Percentiles rank a stretch among this genome's conserved stretches.
These are phyloP conservation scores for Acrobasis suavella DNA, from an alignment of 2,888 invertebrate genomes.

Conservation along the genomic window DNA sequence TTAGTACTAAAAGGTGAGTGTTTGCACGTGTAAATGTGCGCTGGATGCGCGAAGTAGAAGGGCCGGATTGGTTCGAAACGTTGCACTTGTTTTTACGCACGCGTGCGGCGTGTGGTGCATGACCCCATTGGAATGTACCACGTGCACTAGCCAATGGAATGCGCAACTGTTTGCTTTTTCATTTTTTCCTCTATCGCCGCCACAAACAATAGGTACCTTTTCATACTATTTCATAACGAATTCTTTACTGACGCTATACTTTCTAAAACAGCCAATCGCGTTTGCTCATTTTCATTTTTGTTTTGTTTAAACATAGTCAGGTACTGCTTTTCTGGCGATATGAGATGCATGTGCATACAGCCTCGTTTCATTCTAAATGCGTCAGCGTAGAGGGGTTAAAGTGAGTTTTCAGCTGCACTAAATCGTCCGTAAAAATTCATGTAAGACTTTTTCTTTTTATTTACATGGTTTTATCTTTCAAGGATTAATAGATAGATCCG, in stretches of 20 bases:
- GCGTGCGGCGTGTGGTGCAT: slow-evolving; percentile 73
- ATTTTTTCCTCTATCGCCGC: slow-evolving; percentile 63
- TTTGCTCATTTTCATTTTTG: slow-evolving; percentile 52
- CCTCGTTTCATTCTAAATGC: no score
- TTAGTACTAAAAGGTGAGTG: background rate
- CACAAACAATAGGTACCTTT: slow-evolving; percentile 73
- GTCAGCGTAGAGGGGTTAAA: no score
- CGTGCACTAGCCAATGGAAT: slow-evolving; percentile 79
- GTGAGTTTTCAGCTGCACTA: no score
- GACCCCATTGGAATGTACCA: slow-evolving; percentile 80
- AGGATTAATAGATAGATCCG: no score
- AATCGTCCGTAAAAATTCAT: no score
- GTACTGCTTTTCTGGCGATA: background rate
- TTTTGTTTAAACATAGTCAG: slow-evolving; percentile 38
- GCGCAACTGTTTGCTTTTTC: slow-evolving; percentile 80
- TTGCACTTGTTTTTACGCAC: slow-evolving; percentile 77
- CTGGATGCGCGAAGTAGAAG: slow-evolving; percentile 43
- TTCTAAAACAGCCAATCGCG: slow-evolving; percentile 61
- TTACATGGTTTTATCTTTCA: no score
- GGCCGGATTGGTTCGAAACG: slow-evolving; percentile 47
- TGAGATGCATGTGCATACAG: background rate
- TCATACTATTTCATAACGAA: slow-evolving; percentile 76
- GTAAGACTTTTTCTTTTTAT: no score
- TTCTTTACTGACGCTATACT: slow-evolving; percentile 65
- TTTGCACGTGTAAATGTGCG: slow-evolving; percentile 26